Percentiles rank a stretch among this genome's conserved stretches.
Conservation (phyloP, 2,888 invertebrate genomes). For the Anticlea derivata region DNA sequence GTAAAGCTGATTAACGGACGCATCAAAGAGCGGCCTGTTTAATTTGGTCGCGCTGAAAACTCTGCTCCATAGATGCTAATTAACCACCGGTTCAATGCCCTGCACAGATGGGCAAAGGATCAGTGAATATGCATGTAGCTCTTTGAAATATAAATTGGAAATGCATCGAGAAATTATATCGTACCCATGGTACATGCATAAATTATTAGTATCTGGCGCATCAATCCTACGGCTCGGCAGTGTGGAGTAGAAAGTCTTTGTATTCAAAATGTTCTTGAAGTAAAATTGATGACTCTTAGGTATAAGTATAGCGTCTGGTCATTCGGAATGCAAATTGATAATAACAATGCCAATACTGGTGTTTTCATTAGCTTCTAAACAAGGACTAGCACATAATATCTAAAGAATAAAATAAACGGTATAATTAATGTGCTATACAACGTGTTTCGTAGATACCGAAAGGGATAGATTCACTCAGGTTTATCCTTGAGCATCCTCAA, state of each 20-base stretch:
- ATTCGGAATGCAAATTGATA: slow-evolving; percentile 3
- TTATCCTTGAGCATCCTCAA: too few species aligned
- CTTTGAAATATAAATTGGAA: slow-evolving; percentile 1
- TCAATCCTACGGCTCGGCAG: too few species aligned
- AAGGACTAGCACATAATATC: background rate
- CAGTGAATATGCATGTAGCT: background rate
- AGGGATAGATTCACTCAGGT: too few species aligned
- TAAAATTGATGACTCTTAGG: too few species aligned
- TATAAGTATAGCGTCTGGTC: too few species aligned
- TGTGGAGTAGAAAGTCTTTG: too few species aligned
- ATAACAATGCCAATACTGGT: background rate
- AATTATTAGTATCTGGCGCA: too few species aligned
- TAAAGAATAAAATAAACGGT: background rate
- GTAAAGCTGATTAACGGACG: slow-evolving; percentile 8
- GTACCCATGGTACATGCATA: background rate
- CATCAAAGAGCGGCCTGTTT: slow-evolving; percentile 16
- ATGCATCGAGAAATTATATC: background rate
- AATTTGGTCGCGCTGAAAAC: slow-evolving; percentile 15
- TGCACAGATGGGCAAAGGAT: slow-evolving; percentile 11
- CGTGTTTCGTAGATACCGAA: too few species aligned
- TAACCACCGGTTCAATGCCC: slow-evolving; percentile 15
- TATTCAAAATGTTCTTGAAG: too few species aligned
- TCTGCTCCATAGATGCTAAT: slow-evolving; percentile 18
- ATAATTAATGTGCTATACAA: too few species aligned
- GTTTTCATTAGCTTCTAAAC: slow-evolving; percentile 5